Conservation (phyloP, 2,797 vertebrate species). For the Sebastes hopkinsi region DNA sequence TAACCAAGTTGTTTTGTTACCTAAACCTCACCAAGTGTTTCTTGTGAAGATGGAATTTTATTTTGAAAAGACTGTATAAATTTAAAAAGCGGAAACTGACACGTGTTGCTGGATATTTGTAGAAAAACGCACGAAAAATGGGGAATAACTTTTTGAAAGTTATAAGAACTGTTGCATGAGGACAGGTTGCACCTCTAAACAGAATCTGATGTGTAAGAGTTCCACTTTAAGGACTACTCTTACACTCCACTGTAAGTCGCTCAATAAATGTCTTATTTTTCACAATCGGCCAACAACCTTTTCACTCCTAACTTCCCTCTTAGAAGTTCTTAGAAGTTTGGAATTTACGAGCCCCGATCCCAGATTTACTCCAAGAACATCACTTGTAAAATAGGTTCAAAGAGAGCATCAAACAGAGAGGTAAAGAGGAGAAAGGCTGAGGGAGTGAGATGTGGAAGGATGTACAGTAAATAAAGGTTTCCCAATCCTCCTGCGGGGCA, state of each 20-base stretch:
- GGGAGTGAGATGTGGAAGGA: constrained; percentile 13
- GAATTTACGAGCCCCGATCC: background rate
- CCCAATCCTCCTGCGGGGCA: constrained; percentile 35
- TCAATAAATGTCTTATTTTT: background rate
- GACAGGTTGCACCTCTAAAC: no score
- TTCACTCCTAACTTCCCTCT: background rate
- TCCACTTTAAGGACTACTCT: background rate
- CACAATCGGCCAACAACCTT: background rate
- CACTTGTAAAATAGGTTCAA: background rate
- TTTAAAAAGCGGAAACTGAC: no score
- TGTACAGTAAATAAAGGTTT: constrained; percentile 71
- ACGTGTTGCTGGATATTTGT: no score
- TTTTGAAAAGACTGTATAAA: no score
- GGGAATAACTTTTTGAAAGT: no score
- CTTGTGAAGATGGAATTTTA: no score
- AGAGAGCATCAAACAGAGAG: background rate
- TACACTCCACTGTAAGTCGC: background rate
- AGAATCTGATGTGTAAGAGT: background rate
- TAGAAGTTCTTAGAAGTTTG: background rate
- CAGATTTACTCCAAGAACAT: background rate
- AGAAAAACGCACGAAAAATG: no score
- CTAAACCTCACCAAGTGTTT: no score
- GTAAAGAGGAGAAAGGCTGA: background rate
- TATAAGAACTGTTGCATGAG: no score
- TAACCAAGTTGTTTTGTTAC: no score